Evolutionary conservation across 2,113 vertebrate species (phyloP).

Genomic region (Ancistrus triradiatus): DNA sequence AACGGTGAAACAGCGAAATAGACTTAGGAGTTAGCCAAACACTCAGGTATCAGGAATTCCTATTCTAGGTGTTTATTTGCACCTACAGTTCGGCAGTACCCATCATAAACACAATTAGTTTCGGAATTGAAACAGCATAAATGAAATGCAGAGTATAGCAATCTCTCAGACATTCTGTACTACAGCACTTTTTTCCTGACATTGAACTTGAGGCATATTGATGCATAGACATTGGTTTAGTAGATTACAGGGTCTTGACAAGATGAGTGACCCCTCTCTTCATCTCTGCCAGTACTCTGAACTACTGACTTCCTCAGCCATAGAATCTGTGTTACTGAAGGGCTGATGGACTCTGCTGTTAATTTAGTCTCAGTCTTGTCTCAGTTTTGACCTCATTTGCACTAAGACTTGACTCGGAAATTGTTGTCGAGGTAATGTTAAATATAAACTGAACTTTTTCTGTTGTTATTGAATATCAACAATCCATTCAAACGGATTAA

Average conservation of each 20-base stretch:
- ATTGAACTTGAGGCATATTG: slow-evolving; percentile 17
- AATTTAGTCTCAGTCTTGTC: no score
- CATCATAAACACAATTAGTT: slow-evolving; percentile 5
- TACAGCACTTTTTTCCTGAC: not conserved
- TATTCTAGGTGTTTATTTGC: slow-evolving; percentile 12
- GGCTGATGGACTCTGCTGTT: slow-evolving; percentile 45
- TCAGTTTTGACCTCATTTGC: no score
- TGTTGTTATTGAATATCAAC: no score
- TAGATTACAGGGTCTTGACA: slow-evolving; percentile 45
- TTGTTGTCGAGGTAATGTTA: no score
- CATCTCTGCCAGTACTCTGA: slow-evolving; percentile 40
- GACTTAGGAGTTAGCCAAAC: slow-evolving; percentile 35
- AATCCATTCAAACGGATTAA: no score
- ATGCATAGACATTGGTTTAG: slow-evolving; percentile 37
- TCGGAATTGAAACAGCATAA: no score
- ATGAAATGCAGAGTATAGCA: not conserved
- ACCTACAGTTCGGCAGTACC: not conserved
- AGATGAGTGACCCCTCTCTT: slow-evolving; percentile 22
- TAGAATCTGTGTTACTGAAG: slow-evolving; percentile 48
- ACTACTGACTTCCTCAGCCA: slow-evolving; percentile 35
- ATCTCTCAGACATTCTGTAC: not conserved
- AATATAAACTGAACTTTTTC: no score
- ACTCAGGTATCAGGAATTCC: slow-evolving; percentile 52
- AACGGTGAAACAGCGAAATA: slow-evolving; percentile 18
- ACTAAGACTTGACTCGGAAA: no score